phyloP scores from a whole-genome alignment of 2,888 invertebrate species.

The Tetragnatha montana region DNA sequence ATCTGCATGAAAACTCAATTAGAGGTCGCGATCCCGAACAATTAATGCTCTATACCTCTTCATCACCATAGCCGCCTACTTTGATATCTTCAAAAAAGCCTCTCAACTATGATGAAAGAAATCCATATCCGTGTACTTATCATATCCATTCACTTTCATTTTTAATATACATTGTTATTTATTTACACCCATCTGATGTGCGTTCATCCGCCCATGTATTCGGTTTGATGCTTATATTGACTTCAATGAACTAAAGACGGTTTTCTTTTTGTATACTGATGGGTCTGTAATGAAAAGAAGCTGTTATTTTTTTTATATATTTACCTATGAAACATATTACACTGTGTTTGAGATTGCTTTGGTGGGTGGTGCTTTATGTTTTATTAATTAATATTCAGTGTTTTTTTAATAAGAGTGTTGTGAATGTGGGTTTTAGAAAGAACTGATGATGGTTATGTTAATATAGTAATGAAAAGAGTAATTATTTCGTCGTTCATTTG shows the following conservation, averaged over 20 bases:
- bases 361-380: not conserved
- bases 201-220: not conserved
- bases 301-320: too few relatives aligned
- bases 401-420: too few relatives aligned
- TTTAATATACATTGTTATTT: conserved; percentile 14
- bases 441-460: too few relatives aligned
- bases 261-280: not conserved
- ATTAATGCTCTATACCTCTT: not conserved
- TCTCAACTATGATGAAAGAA: not conserved
- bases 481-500: too few relatives aligned
- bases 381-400: too few relatives aligned
- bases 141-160: not conserved
- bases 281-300: not conserved
- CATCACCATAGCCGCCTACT: not conserved
- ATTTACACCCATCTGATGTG: conserved; percentile 14
- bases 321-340: too few relatives aligned
- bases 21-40: not conserved
- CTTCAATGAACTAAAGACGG: not conserved
- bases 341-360: not conserved
- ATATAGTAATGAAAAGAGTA: too few relatives aligned
- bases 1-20: not conserved
- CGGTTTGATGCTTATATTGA: not conserved
- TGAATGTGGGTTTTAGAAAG: too few relatives aligned
- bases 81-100: not conserved
- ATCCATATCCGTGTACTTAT: not conserved